A percentile compares a stretch with the other conserved stretches of the same genome.
phyloP scores from a whole-genome alignment of 2,797 vertebrate genomes.

The Gymnothorax javanicus region DNA sequence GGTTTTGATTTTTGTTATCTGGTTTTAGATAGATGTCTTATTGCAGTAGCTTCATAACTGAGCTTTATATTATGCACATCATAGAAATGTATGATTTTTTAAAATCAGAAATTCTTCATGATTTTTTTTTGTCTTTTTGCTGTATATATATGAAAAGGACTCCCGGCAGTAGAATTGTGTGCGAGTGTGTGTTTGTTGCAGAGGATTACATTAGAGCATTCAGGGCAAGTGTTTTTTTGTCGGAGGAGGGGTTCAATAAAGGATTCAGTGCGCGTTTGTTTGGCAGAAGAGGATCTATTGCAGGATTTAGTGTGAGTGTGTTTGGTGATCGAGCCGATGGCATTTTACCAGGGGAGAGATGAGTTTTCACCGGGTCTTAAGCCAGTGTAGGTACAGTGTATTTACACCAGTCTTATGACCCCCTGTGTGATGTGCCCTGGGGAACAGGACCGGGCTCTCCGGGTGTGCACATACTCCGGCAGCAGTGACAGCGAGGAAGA shows the following conservation, averaged over 20 bases:
- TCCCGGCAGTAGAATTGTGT: not conserved
- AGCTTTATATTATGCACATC: slow-evolving; percentile 1
- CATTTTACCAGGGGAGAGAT: not conserved
- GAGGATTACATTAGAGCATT: not conserved
- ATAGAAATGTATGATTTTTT: not conserved
- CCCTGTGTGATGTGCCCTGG: slow-evolving; percentile 21
- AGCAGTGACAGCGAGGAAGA: slow-evolving; percentile 61
- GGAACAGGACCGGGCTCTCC: slow-evolving; percentile 61
- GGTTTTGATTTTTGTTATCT: not conserved
- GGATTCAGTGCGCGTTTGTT: not conserved
- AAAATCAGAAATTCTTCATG: not conserved
- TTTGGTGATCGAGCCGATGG: not conserved
- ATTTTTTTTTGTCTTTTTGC: not conserved
- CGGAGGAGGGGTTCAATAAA: not conserved
- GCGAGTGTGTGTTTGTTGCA: not conserved
- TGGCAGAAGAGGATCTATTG: not conserved
- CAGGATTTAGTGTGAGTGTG: too few species aligned
- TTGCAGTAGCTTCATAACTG: not conserved
- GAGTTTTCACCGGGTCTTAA: not conserved
- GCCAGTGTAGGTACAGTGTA: not conserved
- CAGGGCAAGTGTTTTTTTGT: not conserved
- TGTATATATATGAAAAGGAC: not conserved
- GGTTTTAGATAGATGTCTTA: not conserved
- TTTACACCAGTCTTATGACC: not conserved
- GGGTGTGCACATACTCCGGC: slow-evolving; percentile 60